phyloP scores from a whole-genome alignment of 2,113 vertebrate species.

The Cisticola juncidis region DNA sequence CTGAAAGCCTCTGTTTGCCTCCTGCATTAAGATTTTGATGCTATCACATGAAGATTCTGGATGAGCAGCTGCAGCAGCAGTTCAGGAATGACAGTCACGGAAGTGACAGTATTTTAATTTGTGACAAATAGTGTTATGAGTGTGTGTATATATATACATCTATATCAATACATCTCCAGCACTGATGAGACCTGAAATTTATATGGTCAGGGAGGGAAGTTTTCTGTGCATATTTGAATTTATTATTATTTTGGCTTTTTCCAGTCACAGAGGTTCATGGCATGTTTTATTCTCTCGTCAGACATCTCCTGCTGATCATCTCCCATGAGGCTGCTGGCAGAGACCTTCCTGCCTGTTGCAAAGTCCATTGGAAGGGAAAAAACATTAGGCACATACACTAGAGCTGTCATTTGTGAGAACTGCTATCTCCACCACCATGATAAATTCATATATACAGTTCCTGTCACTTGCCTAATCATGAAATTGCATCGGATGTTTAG shows the following conservation, averaged over 20 bases:
- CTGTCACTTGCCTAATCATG: not conserved
- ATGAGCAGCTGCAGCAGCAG: not conserved
- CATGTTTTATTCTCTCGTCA: not conserved
- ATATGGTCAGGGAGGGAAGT: not conserved
- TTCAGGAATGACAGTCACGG: not conserved
- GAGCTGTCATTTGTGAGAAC: not conserved
- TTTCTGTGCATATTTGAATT: not conserved
- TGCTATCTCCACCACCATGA: not conserved
- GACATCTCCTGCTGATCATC: not conserved
- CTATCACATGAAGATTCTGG: not conserved
- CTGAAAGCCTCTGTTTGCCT: conserved; percentile 14
- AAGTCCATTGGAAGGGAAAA: not conserved
- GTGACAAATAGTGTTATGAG: not conserved
- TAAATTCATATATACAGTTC: not conserved
- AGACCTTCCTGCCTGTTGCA: not conserved
- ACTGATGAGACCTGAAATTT: not conserved
- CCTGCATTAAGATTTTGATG: not conserved
- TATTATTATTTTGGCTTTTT: not conserved
- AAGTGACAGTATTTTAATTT: not conserved
- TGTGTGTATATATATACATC: not conserved
- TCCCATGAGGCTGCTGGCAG: not conserved
- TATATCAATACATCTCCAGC: not conserved
- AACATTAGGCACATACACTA: not conserved
- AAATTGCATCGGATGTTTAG: not conserved
- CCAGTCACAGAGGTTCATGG: not conserved